Base-by-base conservation (phyloP, 1,140 invertebrate genomes). In the Lepidurus packardi region DNA sequence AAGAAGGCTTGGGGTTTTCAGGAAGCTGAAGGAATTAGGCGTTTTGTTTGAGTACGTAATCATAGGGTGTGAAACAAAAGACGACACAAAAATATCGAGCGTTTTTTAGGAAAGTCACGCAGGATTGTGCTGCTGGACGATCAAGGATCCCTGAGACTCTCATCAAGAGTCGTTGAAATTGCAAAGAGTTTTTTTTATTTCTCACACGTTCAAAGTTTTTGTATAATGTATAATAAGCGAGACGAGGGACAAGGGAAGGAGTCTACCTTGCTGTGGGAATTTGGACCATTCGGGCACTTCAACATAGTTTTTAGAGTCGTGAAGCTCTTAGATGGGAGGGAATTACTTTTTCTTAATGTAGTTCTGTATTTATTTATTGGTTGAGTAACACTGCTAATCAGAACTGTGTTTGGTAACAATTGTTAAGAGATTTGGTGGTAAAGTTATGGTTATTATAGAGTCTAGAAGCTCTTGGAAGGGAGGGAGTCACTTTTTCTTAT, bases 141-240 rank as follows among this genome's bases (percentile, higher is more conserved):
- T 65, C 53, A 65, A 65, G 53, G 16, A 65, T n/a, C 53, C 53
- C 53, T 65, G 13, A 65, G 53, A 65, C 53, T 16, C n/a, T 65
- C 53, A 65, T 65, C 53, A 21, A 21, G 53, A 65, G 53, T 65
- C 53, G 53, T 65, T 65, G 53, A 65, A 65, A 65, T 65, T 65
- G 16, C 21, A 6, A 21, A n/a, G 34, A 34, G 2, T 34, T 34
- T 21, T 65, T 65, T 65, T 65, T 65, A 13, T 65, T 65, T 65
- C n/a, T 65, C 53, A 65, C 53, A 65, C 53, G 13, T 65, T 65
- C 53, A 0, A 65, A 13, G 53, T 13, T 13, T 65, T 21, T 65
- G 16, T 34, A 34, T 3, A 34, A 4, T 21, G 53, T 65, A 21
- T 16, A 65, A 65, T 13, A 65, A 65, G 16, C 53, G 6, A 65